phyloP scores from a whole-genome alignment of 1,140 invertebrate species.

The Solen grandis region DNA sequence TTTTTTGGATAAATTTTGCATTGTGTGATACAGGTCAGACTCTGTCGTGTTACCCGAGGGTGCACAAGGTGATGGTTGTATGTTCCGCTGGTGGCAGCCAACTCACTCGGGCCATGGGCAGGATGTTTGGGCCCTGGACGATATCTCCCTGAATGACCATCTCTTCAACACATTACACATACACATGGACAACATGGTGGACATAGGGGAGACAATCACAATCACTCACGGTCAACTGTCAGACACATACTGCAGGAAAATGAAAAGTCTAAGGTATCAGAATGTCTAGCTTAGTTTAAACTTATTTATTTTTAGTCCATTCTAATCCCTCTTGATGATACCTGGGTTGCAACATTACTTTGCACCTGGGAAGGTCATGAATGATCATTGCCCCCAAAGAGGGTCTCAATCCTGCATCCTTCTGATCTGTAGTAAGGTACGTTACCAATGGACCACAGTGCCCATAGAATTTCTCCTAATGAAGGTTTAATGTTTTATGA shows the following conservation, averaged over 20 bases:
- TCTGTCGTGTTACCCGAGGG: slow-evolving; percentile 73
- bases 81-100: slow-evolving; percentile 81
- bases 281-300: no score
- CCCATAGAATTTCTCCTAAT: no score
- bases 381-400: no score
- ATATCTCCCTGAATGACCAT: slow-evolving; percentile 76
- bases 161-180: slow-evolving; percentile 79
- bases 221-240: slow-evolving; percentile 75
- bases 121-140: slow-evolving; percentile 82
- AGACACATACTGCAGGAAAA: slow-evolving; percentile 75
- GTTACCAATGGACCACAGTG: no score
- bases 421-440: no score
- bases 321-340: no score
- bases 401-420: no score
- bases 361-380: no score
- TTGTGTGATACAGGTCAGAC: slow-evolving; percentile 78
- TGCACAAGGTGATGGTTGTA: slow-evolving; percentile 72
- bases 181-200: slow-evolving; percentile 75
- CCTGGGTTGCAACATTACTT: no score
- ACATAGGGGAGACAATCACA: slow-evolving; percentile 62
- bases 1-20: no score
- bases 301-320: no score
- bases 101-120: slow-evolving; percentile 78
- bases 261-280: slow-evolving; percentile 73
- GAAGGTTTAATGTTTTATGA: no score